These are phyloP conservation scores for Magallana angulata DNA, from an alignment of 1,140 invertebrate genomes.

Conservation along the genomic window DNA sequence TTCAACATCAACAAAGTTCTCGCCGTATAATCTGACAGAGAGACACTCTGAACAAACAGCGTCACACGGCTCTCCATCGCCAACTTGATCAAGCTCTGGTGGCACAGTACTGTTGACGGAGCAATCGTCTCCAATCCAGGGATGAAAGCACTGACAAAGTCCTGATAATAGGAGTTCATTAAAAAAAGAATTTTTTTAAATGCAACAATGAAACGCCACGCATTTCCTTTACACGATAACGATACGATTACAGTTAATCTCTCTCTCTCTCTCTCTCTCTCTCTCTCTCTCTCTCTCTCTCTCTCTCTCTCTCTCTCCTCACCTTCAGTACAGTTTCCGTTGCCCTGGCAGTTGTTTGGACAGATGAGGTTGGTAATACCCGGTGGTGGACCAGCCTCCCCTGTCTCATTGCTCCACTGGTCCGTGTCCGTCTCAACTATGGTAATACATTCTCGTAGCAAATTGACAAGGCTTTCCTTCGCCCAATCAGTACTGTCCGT, in stretches of 20 bases:
- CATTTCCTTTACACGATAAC: too few relatives aligned
- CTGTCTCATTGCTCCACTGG: conserved; percentile 53
- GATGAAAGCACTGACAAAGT: conserved; percentile 57
- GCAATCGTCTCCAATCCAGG: conserved; percentile 65
- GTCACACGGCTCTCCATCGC: conserved; percentile 56
- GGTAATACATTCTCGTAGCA: conserved; percentile 56
- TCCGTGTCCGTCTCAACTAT: conserved; percentile 53
- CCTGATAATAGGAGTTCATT: conserved; percentile 47
- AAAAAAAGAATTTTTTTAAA: too few relatives aligned
- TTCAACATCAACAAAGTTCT: conserved; percentile 60
- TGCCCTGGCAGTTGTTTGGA: too few relatives aligned
- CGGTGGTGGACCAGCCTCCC: conserved; percentile 39
- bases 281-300: too few relatives aligned
- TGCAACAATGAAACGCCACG: too few relatives aligned
- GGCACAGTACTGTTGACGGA: conserved; percentile 50
- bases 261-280: too few relatives aligned
- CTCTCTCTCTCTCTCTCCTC: too few relatives aligned
- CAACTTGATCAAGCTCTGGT: conserved; percentile 54
- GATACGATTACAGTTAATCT: too few relatives aligned
- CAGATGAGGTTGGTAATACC: conserved; percentile 45
- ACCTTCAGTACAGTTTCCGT: too few relatives aligned
- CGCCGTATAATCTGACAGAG: conserved; percentile 57
- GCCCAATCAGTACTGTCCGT: conserved; percentile 64
- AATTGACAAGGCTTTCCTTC: conserved; percentile 59
- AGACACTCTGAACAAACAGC: conserved; percentile 48